Base-by-base conservation (phyloP, 1,140 invertebrate genomes). In the Forficula auricularia region DNA sequence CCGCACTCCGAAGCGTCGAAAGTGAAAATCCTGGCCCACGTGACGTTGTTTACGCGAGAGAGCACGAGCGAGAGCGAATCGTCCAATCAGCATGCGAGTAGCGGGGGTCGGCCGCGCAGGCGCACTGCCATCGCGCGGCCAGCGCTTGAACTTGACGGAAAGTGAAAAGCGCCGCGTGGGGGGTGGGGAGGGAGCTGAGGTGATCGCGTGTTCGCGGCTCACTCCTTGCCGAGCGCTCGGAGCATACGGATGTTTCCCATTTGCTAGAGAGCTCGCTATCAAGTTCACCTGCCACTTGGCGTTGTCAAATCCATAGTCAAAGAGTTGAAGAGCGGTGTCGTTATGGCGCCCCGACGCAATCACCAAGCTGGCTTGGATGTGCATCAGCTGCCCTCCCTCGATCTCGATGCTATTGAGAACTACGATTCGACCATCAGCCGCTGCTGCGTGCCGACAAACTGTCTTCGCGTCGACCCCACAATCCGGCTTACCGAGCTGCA, bases 391-490 rank as follows among this genome's bases (percentile, higher is more conserved):
- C 33, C 40, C 4, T 22, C 18, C 18, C 31, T 42, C 27, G 52
- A 56, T 45, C 65, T 62, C 47, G 64, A 49, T 54, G 52, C 51
- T 41, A 57, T 46, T 50, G 56, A 55, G 43, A 54, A 55, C 40
- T 51, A 56, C 46, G 53, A 56, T 44, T 48, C 63, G 27, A 65
- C 57, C 50, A 63, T 66, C 44, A 69, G 71, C 35, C 70, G 72
- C 31, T 90, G 87, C 66, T 90, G 85, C 64, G 77, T 80, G 14
- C 85, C 85, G 19, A 72, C 62, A 49, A 76, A 77, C 35, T 89
- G 85, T 55, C 66, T 79, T 36, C 73, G 73, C 45, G 69, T 71
- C 50, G 61, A 55, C 42, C 18, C 56, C 55, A 56, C 73, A 1
- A 84, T 87, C 34, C 66, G 71, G 20, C 53, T 75, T 10, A 77